Base-by-base conservation (phyloP, 2,888 invertebrate species). In the Adelognathus sp. region DNA sequence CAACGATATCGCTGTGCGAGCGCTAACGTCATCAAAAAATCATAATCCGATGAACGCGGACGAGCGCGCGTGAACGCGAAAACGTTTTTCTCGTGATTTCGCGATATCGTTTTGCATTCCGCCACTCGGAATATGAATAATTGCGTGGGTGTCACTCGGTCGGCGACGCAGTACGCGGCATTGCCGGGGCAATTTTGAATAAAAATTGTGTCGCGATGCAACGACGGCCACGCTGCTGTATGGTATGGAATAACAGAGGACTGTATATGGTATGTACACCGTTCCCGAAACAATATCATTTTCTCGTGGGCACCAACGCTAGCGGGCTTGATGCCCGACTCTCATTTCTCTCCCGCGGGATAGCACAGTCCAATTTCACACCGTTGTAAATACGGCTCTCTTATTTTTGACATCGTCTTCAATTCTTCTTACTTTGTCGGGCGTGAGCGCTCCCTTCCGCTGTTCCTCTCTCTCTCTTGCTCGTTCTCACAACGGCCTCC, bases 351-450 rank as follows among this genome's bases (percentile, higher is more conserved):
- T 83, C 83, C 76, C 83, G 76, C 83, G 86, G 84, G 85, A 88
- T 85, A 86, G 81, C 81, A n/a, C n/a, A 88, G 88, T 90, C 88
- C 89, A 90, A 90, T 89, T 90, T 89, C 89, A 89, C 89, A 90
- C 88, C 83, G 89, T 88, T 89, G 89, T 89, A 90, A 89, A 89
- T 89, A 90, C 89, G 88, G 87, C 87, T 89, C 87, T 87, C 88
- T 88, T 88, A 90, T 88, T 90, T 89, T 89, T 88, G 89, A 88
- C 90, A 89, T 89, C 88, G 87, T 88, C 89, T 87, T 87, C 89
- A 88, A 90, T 90, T 88, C 88, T 89, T 90, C 90, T 90, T 90
- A 90, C 90, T 90, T 90, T 90, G 89, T 88, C 87, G 88, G 82
- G 85, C 11, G 82, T 75, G 85, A n/a, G 82, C 86, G 85, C 84